phyloP scores from a whole-genome alignment of 2,888 invertebrate genomes.

The Trissolcus japonicus region DNA sequence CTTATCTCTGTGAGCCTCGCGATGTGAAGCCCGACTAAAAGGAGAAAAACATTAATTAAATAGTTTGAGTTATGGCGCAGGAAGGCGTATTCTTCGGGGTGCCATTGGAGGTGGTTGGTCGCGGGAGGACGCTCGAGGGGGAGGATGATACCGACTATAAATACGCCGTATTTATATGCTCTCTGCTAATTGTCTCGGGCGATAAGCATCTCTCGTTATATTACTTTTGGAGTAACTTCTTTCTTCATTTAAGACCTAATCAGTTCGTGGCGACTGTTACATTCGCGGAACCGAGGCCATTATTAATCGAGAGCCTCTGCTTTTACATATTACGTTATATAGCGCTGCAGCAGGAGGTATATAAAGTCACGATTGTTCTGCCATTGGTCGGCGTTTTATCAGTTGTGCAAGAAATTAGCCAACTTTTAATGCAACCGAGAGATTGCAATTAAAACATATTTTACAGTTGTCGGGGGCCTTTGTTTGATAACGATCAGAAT shows the following conservation, averaged over 20 bases:
- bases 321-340: constrained; percentile 43
- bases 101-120: constrained; percentile 53
- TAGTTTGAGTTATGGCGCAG: constrained; percentile 67
- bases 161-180: constrained; percentile 73
- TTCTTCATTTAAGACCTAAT: constrained; percentile 58
- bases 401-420: constrained; percentile 26
- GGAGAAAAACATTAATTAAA: constrained; percentile 70
- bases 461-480: constrained; percentile 22
- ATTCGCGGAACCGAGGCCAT: constrained; percentile 57
- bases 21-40: constrained; percentile 57
- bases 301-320: constrained; percentile 54
- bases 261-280: constrained; percentile 57
- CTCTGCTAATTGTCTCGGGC: constrained; percentile 74
- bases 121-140: constrained; percentile 51
- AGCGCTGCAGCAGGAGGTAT: constrained; percentile 27
- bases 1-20: constrained; percentile 57
- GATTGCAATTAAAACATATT: constrained; percentile 33
- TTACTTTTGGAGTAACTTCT: constrained; percentile 68
- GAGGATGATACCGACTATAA: constrained; percentile 71
- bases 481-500: constrained; percentile 20
- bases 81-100: constrained; percentile 51
- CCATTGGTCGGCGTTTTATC: constrained; percentile 31
- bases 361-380: constrained; percentile 48
- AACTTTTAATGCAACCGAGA: constrained; percentile 36
- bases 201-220: constrained; percentile 73